Conservation (phyloP, 2,888 invertebrate genomes). For the Synergus japonicus region DNA sequence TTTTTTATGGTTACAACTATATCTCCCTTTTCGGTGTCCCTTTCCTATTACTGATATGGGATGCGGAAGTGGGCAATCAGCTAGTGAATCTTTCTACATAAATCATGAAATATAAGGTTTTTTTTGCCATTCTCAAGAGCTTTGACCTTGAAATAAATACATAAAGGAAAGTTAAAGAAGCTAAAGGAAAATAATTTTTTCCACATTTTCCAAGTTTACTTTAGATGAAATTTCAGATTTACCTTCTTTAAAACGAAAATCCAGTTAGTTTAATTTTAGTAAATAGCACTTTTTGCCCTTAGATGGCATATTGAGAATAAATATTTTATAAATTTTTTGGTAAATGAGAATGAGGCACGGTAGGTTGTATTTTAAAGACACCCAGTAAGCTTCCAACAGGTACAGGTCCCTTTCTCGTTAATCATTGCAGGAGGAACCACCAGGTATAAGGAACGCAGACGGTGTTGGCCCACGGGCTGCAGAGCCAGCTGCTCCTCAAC, state of each 20-base stretch:
- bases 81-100: not conserved
- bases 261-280: no score
- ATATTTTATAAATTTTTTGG: not conserved
- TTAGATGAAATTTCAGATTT: no score
- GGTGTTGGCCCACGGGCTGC: slow-evolving; percentile 54
- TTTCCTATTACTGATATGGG: not conserved
- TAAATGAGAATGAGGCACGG: not conserved
- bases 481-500: slow-evolving; percentile 58
- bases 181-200: no score
- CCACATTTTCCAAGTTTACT: no score
- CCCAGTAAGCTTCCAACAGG: slow-evolving; percentile 27
- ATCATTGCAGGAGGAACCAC: slow-evolving; percentile 51
- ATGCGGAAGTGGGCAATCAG: not conserved
- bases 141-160: no score
- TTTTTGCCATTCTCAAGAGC: no score
- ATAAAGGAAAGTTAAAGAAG: no score
- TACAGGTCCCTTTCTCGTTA: slow-evolving; percentile 33
- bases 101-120: no score
- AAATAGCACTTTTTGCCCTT: not conserved
- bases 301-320: not conserved
- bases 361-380: not conserved
- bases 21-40: not conserved
- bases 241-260: no score
- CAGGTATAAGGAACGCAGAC: slow-evolving; percentile 66
- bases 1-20: not conserved